Conservation (phyloP, 2,113 vertebrate genomes). For the Gnathonemus longibarbis region DNA sequence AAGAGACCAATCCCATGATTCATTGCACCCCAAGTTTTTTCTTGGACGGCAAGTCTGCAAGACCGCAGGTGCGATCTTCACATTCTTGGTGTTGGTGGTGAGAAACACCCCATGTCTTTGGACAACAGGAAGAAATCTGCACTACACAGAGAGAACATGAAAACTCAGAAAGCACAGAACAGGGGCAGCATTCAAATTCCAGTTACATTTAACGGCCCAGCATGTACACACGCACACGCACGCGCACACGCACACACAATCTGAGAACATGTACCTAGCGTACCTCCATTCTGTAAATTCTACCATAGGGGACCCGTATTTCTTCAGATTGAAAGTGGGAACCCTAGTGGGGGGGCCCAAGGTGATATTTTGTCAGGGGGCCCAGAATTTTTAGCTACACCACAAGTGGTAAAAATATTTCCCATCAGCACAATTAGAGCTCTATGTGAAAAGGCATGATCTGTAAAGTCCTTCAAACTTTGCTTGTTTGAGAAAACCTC, state of each 20-base stretch:
- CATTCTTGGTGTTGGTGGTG: too few species aligned
- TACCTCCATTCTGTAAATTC: background rate
- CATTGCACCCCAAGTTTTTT: too few species aligned
- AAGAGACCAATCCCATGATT: too few species aligned
- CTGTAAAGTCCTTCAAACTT: background rate
- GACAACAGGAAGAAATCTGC: too few species aligned
- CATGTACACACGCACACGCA: too few species aligned
- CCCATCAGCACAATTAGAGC: background rate
- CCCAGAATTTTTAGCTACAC: background rate
- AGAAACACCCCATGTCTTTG: too few species aligned
- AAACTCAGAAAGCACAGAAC: too few species aligned
- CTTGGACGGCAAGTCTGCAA: too few species aligned
- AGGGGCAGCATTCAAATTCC: too few species aligned
- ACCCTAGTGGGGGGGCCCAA: background rate
- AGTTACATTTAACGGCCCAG: too few species aligned
- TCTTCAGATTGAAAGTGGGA: background rate
- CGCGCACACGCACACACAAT: background rate
- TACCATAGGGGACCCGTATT: background rate
- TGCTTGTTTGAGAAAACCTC: background rate
- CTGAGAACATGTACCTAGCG: background rate
- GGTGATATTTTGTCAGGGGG: background rate
- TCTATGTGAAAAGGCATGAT: background rate
- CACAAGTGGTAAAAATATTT: background rate
- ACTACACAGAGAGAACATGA: too few species aligned
- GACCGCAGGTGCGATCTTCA: too few species aligned